A percentile compares a stretch with the other conserved stretches of the same genome.
These are phyloP conservation scores for Patella pellucida DNA, from an alignment of 2,888 invertebrate species.

Conservation along the genomic window DNA sequence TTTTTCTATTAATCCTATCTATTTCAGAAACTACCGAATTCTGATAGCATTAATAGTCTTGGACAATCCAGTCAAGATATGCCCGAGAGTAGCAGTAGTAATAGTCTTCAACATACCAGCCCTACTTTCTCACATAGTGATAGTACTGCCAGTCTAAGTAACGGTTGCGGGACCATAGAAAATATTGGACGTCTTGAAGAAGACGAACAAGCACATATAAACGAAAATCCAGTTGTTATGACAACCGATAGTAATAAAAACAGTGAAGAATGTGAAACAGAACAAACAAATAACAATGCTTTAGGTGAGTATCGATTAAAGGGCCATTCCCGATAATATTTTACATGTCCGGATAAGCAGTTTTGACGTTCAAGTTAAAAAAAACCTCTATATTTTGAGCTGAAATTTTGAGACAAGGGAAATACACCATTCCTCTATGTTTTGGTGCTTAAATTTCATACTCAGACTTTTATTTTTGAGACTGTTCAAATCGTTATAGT, in stretches of 20 bases:
- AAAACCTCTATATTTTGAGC: no score
- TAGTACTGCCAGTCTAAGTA: not conserved
- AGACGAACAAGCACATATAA: not conserved
- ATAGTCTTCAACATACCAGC: constrained; percentile 4
- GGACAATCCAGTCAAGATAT: not conserved
- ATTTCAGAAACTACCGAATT: not conserved
- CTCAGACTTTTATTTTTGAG: no score
- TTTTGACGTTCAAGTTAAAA: no score
- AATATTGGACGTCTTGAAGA: constrained; percentile 3
- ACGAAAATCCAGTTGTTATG: constrained; percentile 26
- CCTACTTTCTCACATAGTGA: not conserved
- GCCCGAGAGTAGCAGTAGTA: not conserved
- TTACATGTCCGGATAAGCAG: no score
- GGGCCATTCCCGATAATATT: no score
- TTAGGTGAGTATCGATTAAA: constrained; percentile 27
- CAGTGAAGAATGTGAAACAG: constrained; percentile 21
- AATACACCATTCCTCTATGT: no score
- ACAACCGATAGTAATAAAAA: constrained; percentile 39
- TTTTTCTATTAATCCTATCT: not conserved
- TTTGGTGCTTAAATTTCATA: no score
- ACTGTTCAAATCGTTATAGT: no score
- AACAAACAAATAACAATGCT: constrained; percentile 41
- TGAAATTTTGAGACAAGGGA: no score
- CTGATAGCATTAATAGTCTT: constrained; percentile 10
- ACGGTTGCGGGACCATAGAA: not conserved